Evolutionary conservation across 1,140 invertebrate genomes (phyloP).

Genomic region (Doryteuthis pealeii): DNA sequence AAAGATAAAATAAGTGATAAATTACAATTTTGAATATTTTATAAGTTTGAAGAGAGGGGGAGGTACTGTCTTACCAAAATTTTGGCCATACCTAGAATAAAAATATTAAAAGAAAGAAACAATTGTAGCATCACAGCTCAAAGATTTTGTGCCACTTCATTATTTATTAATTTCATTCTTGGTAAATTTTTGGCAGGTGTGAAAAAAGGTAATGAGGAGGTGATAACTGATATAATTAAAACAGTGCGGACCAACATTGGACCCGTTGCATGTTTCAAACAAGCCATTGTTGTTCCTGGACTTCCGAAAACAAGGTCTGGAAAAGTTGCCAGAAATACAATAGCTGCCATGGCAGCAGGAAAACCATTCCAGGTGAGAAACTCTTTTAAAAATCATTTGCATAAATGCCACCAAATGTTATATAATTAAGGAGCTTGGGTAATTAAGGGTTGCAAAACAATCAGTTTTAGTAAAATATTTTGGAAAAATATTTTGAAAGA

Average conservation of each 20-base stretch:
- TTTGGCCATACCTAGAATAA: too few relatives aligned
- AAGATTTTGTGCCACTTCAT: too few relatives aligned
- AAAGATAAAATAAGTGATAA: too few relatives aligned
- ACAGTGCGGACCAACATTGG: constrained; percentile 80
- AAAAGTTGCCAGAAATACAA: constrained; percentile 83
- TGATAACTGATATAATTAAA: constrained; percentile 55
- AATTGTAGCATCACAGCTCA: too few relatives aligned
- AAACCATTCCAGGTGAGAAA: constrained; percentile 71
- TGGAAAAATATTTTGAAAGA: too few relatives aligned
- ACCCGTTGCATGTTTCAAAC: constrained; percentile 83
- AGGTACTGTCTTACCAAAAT: too few relatives aligned
- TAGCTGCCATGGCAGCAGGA: constrained; percentile 78
- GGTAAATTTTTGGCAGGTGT: constrained; percentile 25
- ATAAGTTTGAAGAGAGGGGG: too few relatives aligned
- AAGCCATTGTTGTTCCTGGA: constrained; percentile 73
- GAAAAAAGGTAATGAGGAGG: constrained; percentile 32
- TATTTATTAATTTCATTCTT: too few relatives aligned
- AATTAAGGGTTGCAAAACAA: too few relatives aligned
- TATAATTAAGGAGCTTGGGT: not conserved
- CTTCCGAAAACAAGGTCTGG: constrained; percentile 78
- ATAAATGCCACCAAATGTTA: not conserved
- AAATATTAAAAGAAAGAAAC: too few relatives aligned
- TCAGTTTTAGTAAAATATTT: too few relatives aligned
- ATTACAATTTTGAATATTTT: too few relatives aligned
- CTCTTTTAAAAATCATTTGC: not conserved